Conservation (phyloP, 2,888 invertebrate species). For the Habroteleia sp. region DNA sequence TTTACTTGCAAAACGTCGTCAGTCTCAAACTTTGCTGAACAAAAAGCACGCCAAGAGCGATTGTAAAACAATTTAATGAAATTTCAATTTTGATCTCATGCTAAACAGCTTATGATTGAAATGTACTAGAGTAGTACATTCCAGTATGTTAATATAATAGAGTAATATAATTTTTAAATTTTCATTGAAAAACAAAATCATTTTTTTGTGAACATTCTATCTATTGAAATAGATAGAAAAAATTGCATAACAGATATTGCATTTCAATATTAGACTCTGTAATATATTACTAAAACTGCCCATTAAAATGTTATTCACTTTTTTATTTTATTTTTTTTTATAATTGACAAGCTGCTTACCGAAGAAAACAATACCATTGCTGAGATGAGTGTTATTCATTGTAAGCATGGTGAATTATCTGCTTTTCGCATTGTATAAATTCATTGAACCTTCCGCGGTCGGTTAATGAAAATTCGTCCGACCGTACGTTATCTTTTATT, state of each 20-base stretch:
- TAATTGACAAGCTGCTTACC: constrained; percentile 41
- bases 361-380: constrained; percentile 57
- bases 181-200: too few relatives aligned
- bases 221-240: too few relatives aligned
- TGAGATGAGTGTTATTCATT: constrained; percentile 59
- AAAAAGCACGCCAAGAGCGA: constrained; percentile 2
- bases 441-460: constrained; percentile 71
- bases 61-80: constrained; percentile 14
- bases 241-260: too few relatives aligned
- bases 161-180: too few relatives aligned
- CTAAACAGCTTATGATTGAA: constrained; percentile 1
- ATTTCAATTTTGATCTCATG: constrained; percentile 22
- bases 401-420: constrained; percentile 58
- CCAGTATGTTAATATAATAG: too few relatives aligned
- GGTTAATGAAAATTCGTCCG: constrained; percentile 76
- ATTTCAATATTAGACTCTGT: too few relatives aligned
- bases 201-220: background rate
- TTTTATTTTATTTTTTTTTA: constrained; percentile 24
- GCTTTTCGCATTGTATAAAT: constrained; percentile 73
- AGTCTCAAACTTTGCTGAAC: constrained; percentile 3
- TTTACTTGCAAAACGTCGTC: background rate
- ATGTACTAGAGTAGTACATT: background rate
- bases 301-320: constrained; percentile 7
- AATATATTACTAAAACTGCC: too few relatives aligned
- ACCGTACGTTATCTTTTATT: constrained; percentile 59